Base-by-base conservation (phyloP, 2,113 vertebrate genomes). In the Zosterops pallidus region DNA sequence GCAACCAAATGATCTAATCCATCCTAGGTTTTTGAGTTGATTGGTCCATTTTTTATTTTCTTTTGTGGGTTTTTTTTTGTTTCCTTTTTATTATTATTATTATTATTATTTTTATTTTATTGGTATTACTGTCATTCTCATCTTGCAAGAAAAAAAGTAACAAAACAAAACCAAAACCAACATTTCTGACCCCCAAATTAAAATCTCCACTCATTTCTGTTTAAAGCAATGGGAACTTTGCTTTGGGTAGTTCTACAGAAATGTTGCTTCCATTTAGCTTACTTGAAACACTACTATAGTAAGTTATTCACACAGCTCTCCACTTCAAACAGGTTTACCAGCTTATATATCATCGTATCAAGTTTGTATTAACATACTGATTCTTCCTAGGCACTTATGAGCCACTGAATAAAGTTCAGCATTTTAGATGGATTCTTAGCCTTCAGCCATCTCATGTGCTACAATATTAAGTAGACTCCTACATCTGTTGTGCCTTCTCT, bases 301-400 rank as follows among this genome's bases (percentile, higher is more conserved):
- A 77, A 62, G 57, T 70, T 83, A 93, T 68, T 95, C 86, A 81
- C 89, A 70, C 35, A 89, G 68, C 56, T 83, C 83, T 64, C 76
- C 89, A 90, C 92, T 96, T 96, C 95, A 95, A 93, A 97, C 94
- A 94, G 56, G 72, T 84, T 92, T 89, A 78, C 91, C 64, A 83
- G 83, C 90, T 92, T 90, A 75, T 44, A 41, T 41, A 94, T 44
- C 91, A 89, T 67, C 1, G 12, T 97, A 96, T 97, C 96, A 95
- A 94, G 76, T 92, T 37, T 63, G 83, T 81, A 94, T 96, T 95
- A 97, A 86, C 90, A 95, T 93, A 92, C 89, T 4, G 39, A 94
- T 96, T 97, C 94, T 92, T 94, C 80, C 35, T 29, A 88, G 52
- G 86, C 94, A 90, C 92, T 90, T 86, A 68, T 0, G 26, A 92